Evolutionary conservation across 2,888 invertebrate genomes (phyloP), one percentile per base, ranked within the genome.

Genomic region (Drosophila hawaiiensis): DNA sequence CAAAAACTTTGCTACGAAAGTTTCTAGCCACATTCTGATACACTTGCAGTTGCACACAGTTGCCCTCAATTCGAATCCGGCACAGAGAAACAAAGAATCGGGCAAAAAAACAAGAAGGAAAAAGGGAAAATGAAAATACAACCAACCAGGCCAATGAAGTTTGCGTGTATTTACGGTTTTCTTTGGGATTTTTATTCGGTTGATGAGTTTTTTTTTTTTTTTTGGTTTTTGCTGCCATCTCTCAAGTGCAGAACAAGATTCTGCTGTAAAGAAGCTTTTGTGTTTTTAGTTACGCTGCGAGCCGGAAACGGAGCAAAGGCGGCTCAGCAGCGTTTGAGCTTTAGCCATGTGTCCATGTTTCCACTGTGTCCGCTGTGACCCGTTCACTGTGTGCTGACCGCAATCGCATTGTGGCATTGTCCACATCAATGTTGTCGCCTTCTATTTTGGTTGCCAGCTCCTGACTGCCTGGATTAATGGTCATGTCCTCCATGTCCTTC

Each of bases 381-480:
- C 47, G 25, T 16, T 47, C 47, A 22, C 33, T 52, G 50, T 29
- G 54, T 59, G 25, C 76, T 80, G 83, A 91, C 89, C 89, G 74
- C 89, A 91, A 90, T 91, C 84, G 91, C 91, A 90, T 90, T 90
- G 90, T 81, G 91, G 89, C 83, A 87, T 78, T 90, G 90, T 90
- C 69, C 89, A 80, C 77, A 84, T 90, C 86, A 85, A 89, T 91
- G 90, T 79, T 87, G 90, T 78, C 91, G 91, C 86, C 84, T 84
- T 75, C 81, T 82, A 86, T 78, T 90, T 90, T 80, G 73, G 84
- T 75, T 75, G 73, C 83, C 86, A 71, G 63, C 33, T 35, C 16
- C 63, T 35, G 60, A 25, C 47, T 55, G 66, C 71, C 71, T 31
- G 89, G 83, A 90, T 84, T 84, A 84, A 84, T 85, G 83, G 89